Evolutionary conservation across 2,113 vertebrate species (phyloP).

Genomic region (Pterocles orientalis): DNA sequence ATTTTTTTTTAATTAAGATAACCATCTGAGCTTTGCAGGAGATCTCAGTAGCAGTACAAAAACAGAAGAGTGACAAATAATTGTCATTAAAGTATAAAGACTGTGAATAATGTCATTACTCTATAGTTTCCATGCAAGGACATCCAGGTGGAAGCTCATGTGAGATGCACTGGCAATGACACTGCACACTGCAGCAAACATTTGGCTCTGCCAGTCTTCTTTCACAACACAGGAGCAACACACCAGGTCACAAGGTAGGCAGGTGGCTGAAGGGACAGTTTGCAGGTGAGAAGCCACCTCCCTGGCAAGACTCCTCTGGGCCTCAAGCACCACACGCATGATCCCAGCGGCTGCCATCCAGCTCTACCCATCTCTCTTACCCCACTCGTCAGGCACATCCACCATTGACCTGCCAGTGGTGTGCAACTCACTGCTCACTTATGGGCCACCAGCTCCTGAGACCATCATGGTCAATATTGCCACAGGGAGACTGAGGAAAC

Average conservation of each 20-base stretch:
- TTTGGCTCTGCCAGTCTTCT: not conserved
- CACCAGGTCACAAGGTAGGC: rapidly evolving
- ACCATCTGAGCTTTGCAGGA: not conserved
- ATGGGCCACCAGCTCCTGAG: not conserved
- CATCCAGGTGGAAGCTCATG: not conserved
- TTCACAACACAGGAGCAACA: not conserved
- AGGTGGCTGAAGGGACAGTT: not conserved
- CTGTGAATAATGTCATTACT: not conserved
- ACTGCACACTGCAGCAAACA: not conserved
- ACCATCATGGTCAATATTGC: not conserved
- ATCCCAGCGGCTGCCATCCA: rapidly evolving
- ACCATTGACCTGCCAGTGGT: not conserved
- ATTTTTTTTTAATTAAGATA: slow-evolving; percentile 8
- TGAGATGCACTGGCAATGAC: not conserved
- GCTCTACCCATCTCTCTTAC: not conserved
- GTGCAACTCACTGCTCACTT: rapidly evolving
- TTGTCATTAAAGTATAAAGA: not conserved
- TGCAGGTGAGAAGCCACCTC: not conserved
- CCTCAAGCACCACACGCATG: rapidly evolving
- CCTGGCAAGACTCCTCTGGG: not conserved
- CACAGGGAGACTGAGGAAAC: not conserved
- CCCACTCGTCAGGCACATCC: not conserved
- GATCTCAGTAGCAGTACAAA: slow-evolving; percentile 2
- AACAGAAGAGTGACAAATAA: not conserved
- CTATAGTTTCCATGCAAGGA: not conserved